These are phyloP conservation scores for Eurypyga helias DNA, from an alignment of 2,113 vertebrate species.

Conservation along the genomic window DNA sequence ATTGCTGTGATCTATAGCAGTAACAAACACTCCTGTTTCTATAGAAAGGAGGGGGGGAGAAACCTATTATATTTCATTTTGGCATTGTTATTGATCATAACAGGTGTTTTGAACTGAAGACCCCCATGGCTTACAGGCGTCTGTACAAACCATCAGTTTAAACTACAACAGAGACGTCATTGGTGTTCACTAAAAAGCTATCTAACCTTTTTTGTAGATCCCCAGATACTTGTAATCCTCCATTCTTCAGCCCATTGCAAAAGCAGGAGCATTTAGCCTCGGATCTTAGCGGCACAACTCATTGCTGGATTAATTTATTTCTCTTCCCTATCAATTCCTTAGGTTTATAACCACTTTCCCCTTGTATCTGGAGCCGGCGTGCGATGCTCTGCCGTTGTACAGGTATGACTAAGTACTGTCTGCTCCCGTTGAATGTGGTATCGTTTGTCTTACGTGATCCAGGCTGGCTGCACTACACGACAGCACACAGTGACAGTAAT, in stretches of 20 bases:
- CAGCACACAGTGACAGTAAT: conserved; percentile 90
- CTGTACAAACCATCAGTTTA: background rate
- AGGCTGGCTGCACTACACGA: conserved; percentile 81
- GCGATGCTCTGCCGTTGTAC: conserved; percentile 22
- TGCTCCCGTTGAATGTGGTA: conserved; percentile 74
- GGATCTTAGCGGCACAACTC: conserved; percentile 13
- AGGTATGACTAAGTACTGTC: conserved; percentile 83
- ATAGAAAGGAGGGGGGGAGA: fast-evolving
- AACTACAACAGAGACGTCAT: background rate
- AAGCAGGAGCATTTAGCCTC: conserved; percentile 33
- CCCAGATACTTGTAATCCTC: conserved; percentile 60
- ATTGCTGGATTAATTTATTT: conserved; percentile 66
- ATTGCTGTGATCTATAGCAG: background rate
- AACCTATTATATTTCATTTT: conserved; percentile 16
- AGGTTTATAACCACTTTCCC: conserved; percentile 12
- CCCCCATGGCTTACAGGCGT: background rate
- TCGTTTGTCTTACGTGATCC: conserved; percentile 83
- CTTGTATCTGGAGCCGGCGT: background rate
- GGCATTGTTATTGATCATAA: conserved; percentile 38
- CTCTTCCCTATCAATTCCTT: background rate
- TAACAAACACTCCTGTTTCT: background rate
- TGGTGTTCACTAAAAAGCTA: conserved; percentile 31
- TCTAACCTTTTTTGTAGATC: conserved; percentile 64
- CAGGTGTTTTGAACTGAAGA: conserved; percentile 10
- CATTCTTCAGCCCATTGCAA: conserved; percentile 15